phyloP scores from a whole-genome alignment of 2,113 vertebrate species.

The Turnix velox region DNA sequence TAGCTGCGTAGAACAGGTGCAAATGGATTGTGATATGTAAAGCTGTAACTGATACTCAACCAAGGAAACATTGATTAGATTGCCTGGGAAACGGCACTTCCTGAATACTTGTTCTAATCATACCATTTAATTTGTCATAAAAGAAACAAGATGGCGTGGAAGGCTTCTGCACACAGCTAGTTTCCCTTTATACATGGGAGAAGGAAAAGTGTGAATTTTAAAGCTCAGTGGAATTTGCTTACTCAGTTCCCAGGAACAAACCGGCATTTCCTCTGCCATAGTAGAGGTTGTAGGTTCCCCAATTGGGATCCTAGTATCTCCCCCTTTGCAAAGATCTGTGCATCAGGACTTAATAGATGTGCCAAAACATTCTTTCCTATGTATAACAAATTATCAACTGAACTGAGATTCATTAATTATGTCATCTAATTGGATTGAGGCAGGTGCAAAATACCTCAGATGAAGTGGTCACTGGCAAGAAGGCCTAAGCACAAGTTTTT shows the following conservation, averaged over 20 bases:
- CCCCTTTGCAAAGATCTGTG: conserved; percentile 68
- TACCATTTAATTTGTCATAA: conserved; percentile 76
- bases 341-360: conserved; percentile 83
- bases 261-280: background rate
- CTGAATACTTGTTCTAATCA: conserved; percentile 71
- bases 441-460: conserved; percentile 93
- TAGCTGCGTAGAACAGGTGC: conserved; percentile 76
- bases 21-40: conserved; percentile 70
- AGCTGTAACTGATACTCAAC: conserved; percentile 73
- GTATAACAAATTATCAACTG: conserved; percentile 88
- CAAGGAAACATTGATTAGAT: conserved; percentile 74
- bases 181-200: background rate
- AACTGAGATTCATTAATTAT: conserved; percentile 95
- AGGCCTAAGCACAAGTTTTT: conserved; percentile 90
- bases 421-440: conserved; percentile 94
- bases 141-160: conserved; percentile 62
- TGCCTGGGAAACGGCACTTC: conserved; percentile 74
- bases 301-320: background rate
- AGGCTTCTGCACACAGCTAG: background rate
- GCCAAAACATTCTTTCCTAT: conserved; percentile 81
- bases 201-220: background rate
- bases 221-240: background rate
- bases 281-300: background rate
- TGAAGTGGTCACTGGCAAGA: conserved; percentile 91
- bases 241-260: background rate